These are phyloP conservation scores for Stenoptilia bipunctidactyla DNA, from an alignment of 2,888 invertebrate species.

Conservation along the genomic window DNA sequence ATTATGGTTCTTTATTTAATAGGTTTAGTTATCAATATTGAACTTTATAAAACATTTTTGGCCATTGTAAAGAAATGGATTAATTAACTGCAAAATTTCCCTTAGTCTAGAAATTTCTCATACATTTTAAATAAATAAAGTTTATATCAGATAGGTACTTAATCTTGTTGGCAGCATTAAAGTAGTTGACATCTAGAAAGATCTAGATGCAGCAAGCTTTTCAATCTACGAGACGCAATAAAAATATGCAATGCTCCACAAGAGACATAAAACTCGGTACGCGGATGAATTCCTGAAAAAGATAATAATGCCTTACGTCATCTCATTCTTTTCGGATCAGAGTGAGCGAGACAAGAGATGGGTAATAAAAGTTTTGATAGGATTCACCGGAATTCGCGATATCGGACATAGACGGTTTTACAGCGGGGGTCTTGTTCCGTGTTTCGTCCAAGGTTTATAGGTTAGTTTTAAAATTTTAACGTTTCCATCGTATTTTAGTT, in stretches of 20 bases:
- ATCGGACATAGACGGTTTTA: constrained; percentile 60
- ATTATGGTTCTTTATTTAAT: no score
- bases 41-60: no score
- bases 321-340: constrained; percentile 49
- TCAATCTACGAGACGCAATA: constrained; percentile 45
- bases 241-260: constrained; percentile 61
- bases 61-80: no score
- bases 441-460: constrained; percentile 55
- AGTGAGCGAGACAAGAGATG: constrained; percentile 49
- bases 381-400: constrained; percentile 54
- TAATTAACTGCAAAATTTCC: no score
- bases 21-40: no score
- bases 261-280: constrained; percentile 58
- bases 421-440: constrained; percentile 25
- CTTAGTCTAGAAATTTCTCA: no score
- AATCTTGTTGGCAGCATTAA: no score
- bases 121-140: no score
- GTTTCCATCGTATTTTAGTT: background rate
- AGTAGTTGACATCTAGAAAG: no score
- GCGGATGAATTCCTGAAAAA: constrained; percentile 69
- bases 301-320: constrained; percentile 47
- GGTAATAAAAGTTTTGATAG: constrained; percentile 67
- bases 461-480: constrained; percentile 32
- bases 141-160: no score
- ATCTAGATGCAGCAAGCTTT: constrained; percentile 1